Evolutionary conservation across 2,797 vertebrate species (phyloP).

Genomic region (Channa striata): DNA sequence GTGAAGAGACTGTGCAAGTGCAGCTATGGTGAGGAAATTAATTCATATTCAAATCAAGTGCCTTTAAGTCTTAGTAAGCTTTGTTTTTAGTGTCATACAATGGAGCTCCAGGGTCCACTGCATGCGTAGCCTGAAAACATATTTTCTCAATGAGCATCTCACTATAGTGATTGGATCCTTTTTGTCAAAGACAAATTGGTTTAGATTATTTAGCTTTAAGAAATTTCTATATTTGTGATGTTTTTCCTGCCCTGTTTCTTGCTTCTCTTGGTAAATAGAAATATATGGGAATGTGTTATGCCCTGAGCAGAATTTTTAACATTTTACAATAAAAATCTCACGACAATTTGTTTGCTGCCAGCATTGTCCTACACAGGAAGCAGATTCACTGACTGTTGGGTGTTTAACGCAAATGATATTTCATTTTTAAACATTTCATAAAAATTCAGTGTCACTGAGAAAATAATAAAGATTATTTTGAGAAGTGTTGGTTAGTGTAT

Average conservation of each 20-base stretch:
- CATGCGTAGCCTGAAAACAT: neutral
- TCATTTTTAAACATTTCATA: neutral
- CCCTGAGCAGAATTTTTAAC: too few species aligned
- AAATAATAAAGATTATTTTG: neutral
- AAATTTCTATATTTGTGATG: neutral
- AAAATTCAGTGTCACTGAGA: neutral
- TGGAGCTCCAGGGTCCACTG: neutral
- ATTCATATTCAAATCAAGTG: constrained; percentile 32
- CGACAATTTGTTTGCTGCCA: neutral
- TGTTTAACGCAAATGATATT: neutral
- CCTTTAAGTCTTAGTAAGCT: constrained; percentile 5
- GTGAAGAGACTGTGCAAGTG: constrained; percentile 31
- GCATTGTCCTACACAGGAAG: constrained; percentile 2
- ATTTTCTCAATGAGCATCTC: neutral
- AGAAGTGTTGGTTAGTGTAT: neutral
- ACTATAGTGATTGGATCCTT: neutral
- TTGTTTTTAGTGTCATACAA: constrained; percentile 1
- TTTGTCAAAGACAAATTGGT: neutral
- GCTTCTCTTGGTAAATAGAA: neutral
- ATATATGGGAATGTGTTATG: too few species aligned
- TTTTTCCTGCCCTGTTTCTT: neutral
- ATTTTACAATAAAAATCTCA: neutral
- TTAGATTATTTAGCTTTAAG: neutral
- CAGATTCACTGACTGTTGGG: neutral
- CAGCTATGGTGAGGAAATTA: constrained; percentile 10